Base-by-base conservation (phyloP, 2,797 vertebrate species). In the Columba guinea region DNA sequence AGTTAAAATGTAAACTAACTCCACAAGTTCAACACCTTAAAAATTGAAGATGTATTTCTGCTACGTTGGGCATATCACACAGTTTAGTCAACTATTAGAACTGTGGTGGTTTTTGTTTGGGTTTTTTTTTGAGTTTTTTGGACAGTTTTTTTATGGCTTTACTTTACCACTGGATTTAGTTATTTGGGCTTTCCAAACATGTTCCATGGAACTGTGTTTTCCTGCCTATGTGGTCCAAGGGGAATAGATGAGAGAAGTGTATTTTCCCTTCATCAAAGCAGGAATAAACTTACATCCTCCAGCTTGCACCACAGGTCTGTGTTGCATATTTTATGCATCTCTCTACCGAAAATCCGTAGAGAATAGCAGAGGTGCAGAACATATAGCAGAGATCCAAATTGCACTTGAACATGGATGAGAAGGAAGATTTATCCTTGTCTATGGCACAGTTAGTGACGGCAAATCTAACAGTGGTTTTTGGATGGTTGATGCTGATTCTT, bases 201-300 rank as follows among this genome's bases (percentile, higher is more conserved):
- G 0, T 14, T 3, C 26, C 8, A 1, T 5, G 51, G 51, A 64
- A 20, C 23, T 95, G 56, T 5, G 0, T 75, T 89, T 74, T 82
- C 63, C 63, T 77, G 53, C 22, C 44, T 69, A 10, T 34, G 44
- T 4, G 1, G 55, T 32, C 89, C 34, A 37, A 67, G 80, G 67
- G 79, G 82, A 93, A 78, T 20, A 75, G 59, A 63, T 76, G 62
- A 84, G 76, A 78, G 59, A 70, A 68, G 24, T 2, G 14, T 23
- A 6, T 58, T 90, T 95, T 93, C 67, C 67, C 30, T 65, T 76
- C 88, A 75, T 84, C 84, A 92, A 94, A 94, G 77, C 64, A 78
- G 59, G 32, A 77, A 58, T 41, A 91, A 92, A 74, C 85, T 78
- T 62, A n/a, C 58, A 82, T 59, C 28, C 51, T 89, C 49, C 37